Base-by-base conservation (phyloP, 64 coral and sea anemone species). In the Hydrozoanthus tunicans region DNA sequence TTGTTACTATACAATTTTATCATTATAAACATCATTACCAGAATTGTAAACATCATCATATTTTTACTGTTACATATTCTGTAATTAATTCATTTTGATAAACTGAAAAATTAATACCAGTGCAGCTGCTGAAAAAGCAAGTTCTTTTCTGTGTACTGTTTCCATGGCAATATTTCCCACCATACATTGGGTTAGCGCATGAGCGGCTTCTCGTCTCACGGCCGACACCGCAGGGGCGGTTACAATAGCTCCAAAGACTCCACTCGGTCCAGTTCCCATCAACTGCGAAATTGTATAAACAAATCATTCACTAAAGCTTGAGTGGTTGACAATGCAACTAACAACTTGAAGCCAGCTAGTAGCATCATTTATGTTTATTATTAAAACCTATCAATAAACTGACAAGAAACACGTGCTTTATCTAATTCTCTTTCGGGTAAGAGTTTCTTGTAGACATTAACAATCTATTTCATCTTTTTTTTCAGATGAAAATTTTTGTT, bases 231-330 rank as follows among this genome's bases (percentile, higher is more conserved):
- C 81, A 84, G 25, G 81, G 81, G 9, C 81, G 62, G 11, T 69
- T 84, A 53, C 81, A 84, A 43, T 84, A 68, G 62, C 26, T 55
- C 81, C 81, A 84, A 8, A 26, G 9, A 51, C n/a, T 56, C 81
- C 81, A 84, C 63, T 68, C 14, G 51, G 62, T 68, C 81, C 81
- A 84, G 64, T 84, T 84, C 6, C 81, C 81, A 84, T 84, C 51
- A 32, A 84, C 81, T 84, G 62, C 23, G 17, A 6, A 69, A 12
- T 5, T 68, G 20, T 17, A 6, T 4, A 6, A 69, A 69, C 24
- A 69, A 11, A 17, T 69, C 24, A n/a, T 4, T n/a, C 24, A n/a
- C 15, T 6, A 6, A 17, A 69, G 15, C 15, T n/a, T 69, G 15
- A 69, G 66, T n/a, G 66, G 14, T 13, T 9, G 10, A 15, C 17